A percentile compares a stretch with the other conserved stretches of the same genome.
phyloP scores from a whole-genome alignment of 2,797 vertebrate genomes.

The Dromococcyx pavoninus region DNA sequence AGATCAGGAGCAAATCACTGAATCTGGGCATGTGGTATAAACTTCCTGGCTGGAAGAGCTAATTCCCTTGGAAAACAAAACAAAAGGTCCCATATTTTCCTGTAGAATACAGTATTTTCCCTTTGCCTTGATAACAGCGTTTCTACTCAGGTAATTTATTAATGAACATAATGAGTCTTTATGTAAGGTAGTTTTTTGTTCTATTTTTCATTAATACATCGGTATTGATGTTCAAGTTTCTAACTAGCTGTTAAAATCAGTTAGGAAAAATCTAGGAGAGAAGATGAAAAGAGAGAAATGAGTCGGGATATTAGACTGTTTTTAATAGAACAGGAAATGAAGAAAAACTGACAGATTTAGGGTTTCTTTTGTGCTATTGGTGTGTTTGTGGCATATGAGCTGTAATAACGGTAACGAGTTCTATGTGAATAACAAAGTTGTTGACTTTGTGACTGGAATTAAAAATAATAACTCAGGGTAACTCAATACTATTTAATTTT shows the following conservation, averaged over 20 bases:
- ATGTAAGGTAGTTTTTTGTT: background rate
- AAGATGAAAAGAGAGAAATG: background rate
- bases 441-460: background rate
- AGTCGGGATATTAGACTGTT: background rate
- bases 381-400: background rate
- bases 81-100: conserved; percentile 21
- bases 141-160: background rate
- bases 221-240: background rate
- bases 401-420: background rate
- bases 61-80: conserved; percentile 2
- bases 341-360: background rate
- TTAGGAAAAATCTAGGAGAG: background rate
- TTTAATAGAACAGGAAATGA: conserved; percentile 4
- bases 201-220: background rate
- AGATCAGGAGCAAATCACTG: background rate
- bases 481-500: background rate
- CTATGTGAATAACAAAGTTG: background rate
- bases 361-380: background rate
- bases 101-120: background rate
- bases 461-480: background rate
- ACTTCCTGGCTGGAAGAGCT: conserved; percentile 40
- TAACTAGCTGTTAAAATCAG: background rate
- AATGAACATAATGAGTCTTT: background rate
- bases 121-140: background rate
- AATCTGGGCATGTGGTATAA: background rate